Percentiles rank a stretch among this genome's conserved stretches.
These are phyloP conservation scores for Anabas testudineus DNA, from an alignment of 2,797 vertebrate genomes.

Conservation along the genomic window DNA sequence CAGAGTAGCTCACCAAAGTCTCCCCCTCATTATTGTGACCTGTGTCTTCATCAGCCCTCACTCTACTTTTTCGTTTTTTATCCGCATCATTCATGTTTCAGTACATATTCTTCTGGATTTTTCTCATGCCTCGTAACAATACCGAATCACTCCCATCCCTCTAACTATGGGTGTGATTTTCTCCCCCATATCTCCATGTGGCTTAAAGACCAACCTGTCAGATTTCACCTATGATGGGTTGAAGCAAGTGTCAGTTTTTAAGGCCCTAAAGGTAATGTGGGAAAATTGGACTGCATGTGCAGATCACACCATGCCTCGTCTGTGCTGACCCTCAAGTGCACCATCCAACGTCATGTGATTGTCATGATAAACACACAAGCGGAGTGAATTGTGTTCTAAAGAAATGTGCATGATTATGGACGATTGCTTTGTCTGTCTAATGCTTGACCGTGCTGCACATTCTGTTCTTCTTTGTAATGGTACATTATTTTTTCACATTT, in stretches of 20 bases:
- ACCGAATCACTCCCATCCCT: slow-evolving; percentile 64
- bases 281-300: slow-evolving; percentile 70
- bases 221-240: slow-evolving; percentile 93
- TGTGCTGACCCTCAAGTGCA: slow-evolving; percentile 45
- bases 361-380: slow-evolving; percentile 29
- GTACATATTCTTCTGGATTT: slow-evolving; percentile 18
- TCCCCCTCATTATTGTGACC: slow-evolving; percentile 45
- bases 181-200: slow-evolving; percentile 83
- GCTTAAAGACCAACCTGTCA: slow-evolving; percentile 95
- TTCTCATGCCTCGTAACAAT: slow-evolving; percentile 41
- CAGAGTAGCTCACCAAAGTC: slow-evolving; percentile 11
- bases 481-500: slow-evolving; percentile 19
- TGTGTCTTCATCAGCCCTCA: slow-evolving; percentile 29
- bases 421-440: slow-evolving; percentile 26
- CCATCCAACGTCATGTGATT: slow-evolving; percentile 44
- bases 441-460: slow-evolving; percentile 10
- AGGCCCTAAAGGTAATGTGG: slow-evolving; percentile 96
- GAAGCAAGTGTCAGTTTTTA: slow-evolving; percentile 96
- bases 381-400: background rate
- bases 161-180: slow-evolving; percentile 91
- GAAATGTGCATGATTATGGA: slow-evolving; percentile 61
- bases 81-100: slow-evolving; percentile 19
- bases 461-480: background rate
- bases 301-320: slow-evolving; percentile 52
- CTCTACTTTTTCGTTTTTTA: slow-evolving; percentile 18